These are phyloP conservation scores for Eupleurogrammus muticus DNA, from an alignment of 2,797 vertebrate species.

Conservation along the genomic window DNA sequence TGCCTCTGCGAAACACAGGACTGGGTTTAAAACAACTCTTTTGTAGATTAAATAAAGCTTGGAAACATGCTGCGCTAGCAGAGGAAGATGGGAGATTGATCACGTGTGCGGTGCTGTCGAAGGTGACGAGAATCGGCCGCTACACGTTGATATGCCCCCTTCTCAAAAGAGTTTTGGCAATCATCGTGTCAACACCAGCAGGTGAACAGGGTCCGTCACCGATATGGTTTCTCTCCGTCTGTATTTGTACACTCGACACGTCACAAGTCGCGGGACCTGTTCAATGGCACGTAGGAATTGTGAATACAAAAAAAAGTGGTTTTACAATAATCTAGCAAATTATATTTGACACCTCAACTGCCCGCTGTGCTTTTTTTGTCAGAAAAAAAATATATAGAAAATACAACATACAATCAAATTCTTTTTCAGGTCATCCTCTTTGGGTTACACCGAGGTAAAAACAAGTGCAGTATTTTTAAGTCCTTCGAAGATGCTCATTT, in stretches of 20 bases:
- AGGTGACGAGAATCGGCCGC: constrained; percentile 19
- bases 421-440: constrained; percentile 57
- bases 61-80: constrained; percentile 8
- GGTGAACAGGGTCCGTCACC: constrained; percentile 22
- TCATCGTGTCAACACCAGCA: constrained; percentile 5
- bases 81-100: constrained; percentile 41
- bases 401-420: constrained; percentile 68
- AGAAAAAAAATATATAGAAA: constrained; percentile 47
- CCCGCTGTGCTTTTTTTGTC: constrained; percentile 26
- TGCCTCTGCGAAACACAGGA: neutral
- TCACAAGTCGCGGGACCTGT: constrained; percentile 44
- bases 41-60: constrained; percentile 27
- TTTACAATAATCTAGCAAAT: constrained; percentile 61
- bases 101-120: constrained; percentile 46
- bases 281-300: constrained; percentile 73
- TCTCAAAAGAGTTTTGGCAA: constrained; percentile 35
- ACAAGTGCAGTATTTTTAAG: constrained; percentile 77
- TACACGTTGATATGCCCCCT: constrained; percentile 9
- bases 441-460: constrained; percentile 69
- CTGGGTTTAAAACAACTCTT: constrained; percentile 12
- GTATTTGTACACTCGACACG: constrained; percentile 24
- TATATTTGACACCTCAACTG: constrained; percentile 45
- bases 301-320: constrained; percentile 47
- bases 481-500: constrained; percentile 49
- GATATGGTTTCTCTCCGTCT: constrained; percentile 18